These are phyloP conservation scores for Mormyrus lacerda DNA, from an alignment of 2,113 vertebrate species.

Conservation along the genomic window DNA sequence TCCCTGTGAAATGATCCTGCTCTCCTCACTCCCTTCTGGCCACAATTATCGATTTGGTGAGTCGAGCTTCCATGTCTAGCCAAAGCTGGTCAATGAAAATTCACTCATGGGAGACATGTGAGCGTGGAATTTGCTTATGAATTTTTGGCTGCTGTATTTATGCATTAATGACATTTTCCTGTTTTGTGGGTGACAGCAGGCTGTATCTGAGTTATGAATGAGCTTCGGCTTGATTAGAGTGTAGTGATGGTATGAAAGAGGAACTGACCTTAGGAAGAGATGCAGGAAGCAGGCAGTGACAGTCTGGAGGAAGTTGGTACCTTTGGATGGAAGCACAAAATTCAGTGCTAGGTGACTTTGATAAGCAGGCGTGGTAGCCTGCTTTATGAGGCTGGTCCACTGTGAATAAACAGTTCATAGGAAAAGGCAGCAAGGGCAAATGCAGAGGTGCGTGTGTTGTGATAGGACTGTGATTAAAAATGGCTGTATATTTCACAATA, in stretches of 20 bases:
- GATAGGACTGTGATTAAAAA: background rate
- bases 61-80: background rate
- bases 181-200: background rate
- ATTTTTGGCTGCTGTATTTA: background rate
- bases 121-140: background rate
- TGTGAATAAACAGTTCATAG: background rate
- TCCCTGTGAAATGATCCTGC: background rate
- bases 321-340: background rate
- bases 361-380: background rate
- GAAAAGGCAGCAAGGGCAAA: background rate
- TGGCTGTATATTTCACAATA: background rate
- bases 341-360: background rate
- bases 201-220: background rate
- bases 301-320: background rate
- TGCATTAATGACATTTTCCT: background rate
- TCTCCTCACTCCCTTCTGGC: background rate
- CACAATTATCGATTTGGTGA: background rate
- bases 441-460: background rate
- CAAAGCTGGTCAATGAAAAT: background rate
- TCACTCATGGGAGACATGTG: background rate
- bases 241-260: background rate
- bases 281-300: background rate
- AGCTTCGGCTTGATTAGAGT: background rate
- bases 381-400: background rate
- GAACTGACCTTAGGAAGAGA: background rate